Conservation (phyloP, 2,797 vertebrate genomes). For the Neomorphus geoffroyi region DNA sequence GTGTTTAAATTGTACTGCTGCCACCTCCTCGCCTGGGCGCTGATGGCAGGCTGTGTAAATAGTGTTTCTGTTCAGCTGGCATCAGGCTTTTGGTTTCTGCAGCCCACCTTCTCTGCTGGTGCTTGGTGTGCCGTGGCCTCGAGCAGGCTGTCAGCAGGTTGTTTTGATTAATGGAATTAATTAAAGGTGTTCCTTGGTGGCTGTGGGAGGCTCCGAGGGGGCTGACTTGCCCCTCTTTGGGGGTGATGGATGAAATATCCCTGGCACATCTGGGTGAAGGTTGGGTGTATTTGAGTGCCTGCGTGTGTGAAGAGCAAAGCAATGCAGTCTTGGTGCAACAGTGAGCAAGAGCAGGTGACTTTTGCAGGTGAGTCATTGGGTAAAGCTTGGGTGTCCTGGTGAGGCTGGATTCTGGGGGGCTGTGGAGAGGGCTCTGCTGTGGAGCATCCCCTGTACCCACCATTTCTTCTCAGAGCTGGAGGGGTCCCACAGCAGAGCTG, state of each 20-base stretch:
- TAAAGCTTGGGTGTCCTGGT: background rate
- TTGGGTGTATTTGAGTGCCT: background rate
- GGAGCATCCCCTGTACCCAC: background rate
- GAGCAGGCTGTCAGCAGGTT: fast-evolving
- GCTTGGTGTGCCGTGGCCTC: fast-evolving
- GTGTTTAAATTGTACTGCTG: background rate
- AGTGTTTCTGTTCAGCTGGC: background rate
- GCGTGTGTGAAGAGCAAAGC: background rate
- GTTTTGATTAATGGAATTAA: too few species aligned
- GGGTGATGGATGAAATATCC: background rate
- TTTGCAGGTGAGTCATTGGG: background rate
- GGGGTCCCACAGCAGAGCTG: background rate
- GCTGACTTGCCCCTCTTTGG: background rate
- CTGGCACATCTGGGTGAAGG: background rate
- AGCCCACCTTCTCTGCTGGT: background rate
- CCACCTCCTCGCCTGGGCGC: background rate
- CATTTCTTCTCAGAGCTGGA: fast-evolving
- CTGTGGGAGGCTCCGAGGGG: background rate
- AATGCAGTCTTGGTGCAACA: background rate
- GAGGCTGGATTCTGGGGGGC: background rate
- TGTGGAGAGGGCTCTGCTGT: background rate
- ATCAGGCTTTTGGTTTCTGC: background rate
- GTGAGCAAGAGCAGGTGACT: background rate
- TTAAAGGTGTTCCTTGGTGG: background rate
- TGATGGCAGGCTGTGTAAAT: slow-evolving; percentile 35